phyloP scores from a whole-genome alignment of 2,888 invertebrate genomes.

The Agonopterix heracliana region DNA sequence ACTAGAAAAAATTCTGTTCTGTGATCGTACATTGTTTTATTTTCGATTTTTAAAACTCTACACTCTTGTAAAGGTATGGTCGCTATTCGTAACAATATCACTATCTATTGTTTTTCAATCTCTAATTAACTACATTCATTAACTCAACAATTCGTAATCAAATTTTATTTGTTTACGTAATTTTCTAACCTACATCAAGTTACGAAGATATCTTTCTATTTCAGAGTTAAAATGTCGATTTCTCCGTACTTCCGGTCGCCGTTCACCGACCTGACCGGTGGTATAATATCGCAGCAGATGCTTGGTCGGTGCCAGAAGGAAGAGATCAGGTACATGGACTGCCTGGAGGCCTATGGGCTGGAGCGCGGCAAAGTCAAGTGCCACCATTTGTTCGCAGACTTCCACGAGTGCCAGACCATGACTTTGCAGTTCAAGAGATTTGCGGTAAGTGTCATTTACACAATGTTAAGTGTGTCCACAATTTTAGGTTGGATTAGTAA shows the following conservation, averaged over 20 bases:
- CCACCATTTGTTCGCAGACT: conserved; percentile 78
- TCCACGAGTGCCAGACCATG: conserved; percentile 80
- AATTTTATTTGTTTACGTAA: conserved; percentile 49
- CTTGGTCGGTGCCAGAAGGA: conserved; percentile 79
- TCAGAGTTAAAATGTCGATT: conserved; percentile 67
- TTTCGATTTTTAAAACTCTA: not conserved
- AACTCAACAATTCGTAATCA: not conserved
- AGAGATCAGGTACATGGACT: conserved; percentile 84
- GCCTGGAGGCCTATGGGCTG: conserved; percentile 87
- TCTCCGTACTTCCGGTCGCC: conserved; percentile 82
- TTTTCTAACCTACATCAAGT: conserved; percentile 23
- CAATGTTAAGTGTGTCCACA: too few species aligned
- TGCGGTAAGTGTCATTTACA: conserved; percentile 41
- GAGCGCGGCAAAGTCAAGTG: conserved; percentile 81
- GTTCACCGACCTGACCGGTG: conserved; percentile 82
- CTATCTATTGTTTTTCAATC: too few species aligned
- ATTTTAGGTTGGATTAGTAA: too few species aligned
- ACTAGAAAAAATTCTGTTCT: not conserved
- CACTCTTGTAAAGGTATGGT: conserved; percentile 1
- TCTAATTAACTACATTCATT: too few species aligned
- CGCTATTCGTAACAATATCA: not conserved
- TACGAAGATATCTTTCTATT: conserved; percentile 5
- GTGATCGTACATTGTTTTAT: not conserved
- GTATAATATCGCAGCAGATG: conserved; percentile 79
- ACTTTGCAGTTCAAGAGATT: conserved; percentile 78